Evolutionary conservation across 2,113 vertebrate genomes (phyloP), one percentile per base, ranked within the genome.

Genomic region (Tragelaphus strepsiceros): DNA sequence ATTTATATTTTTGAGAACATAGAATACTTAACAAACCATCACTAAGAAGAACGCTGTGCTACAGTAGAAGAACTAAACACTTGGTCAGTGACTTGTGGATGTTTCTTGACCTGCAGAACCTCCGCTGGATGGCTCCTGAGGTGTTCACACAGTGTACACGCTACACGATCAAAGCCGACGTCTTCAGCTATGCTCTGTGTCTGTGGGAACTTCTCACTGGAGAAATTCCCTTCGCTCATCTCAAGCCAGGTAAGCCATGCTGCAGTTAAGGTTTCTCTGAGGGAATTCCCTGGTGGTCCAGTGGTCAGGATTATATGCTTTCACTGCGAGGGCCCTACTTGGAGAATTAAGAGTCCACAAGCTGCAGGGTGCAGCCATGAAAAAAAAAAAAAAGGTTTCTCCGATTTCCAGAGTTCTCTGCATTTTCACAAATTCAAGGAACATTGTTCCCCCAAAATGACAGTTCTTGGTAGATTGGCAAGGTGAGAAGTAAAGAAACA

Each of bases 91-190:
- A 22, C 5, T 54, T n/a, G 1, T 0, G 61, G 74, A 1, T 97
- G 78, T 95, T 95, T 93, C 64, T 62, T 39, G n/a, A 28, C 28
- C 3, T 0, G 0, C 98, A 99, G 99, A 99, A 99, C 98, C 99
- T 99, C 30, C 99, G 99, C 28, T 99, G 99, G 99, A 99, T 99
- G 99, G 99, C 99, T 82, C 99, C 99, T 0, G 99, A 99, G 97
- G 99, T 99, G 88, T 99, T 99, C 98, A 99, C 99, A 0, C 99
- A 99, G 98, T 99, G 99, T 22, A 99, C 99, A 0, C 99, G 99
- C 39, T 99, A 99, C 98, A 99, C 99, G 0, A 99, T 99, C 98
- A 99, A 99, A 97, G 99, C 99, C 0, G 99, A 99, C 4, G 99
- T 99, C 97, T 99, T 99, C 99, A 99, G 99, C 98, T 99, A 99